Evolutionary conservation across 1,140 invertebrate species (phyloP).

Genomic region (Bilobella aurantiaca): DNA sequence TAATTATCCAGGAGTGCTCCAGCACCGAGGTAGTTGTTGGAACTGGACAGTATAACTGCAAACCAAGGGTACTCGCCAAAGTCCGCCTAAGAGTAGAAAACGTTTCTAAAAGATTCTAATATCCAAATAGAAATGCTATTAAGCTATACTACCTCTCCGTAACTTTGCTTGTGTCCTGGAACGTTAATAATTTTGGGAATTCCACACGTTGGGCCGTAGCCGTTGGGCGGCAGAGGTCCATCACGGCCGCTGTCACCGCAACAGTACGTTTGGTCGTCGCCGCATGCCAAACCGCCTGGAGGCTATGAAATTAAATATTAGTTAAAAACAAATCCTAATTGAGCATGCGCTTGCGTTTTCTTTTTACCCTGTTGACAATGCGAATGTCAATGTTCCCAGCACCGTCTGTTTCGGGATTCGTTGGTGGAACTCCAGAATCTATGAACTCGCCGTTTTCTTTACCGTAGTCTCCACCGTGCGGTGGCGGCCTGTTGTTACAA

Average conservation of each 20-base stretch:
- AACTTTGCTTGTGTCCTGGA: slow-evolving; percentile 17
- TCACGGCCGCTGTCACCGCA: slow-evolving; percentile 4
- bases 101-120: background rate
- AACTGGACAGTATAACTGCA: slow-evolving; percentile 42
- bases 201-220: slow-evolving; percentile 17
- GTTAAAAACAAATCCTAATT: background rate
- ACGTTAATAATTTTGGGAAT: slow-evolving; percentile 20
- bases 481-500: background rate
- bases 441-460: background rate
- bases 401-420: slow-evolving; percentile 27
- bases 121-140: slow-evolving; percentile 1
- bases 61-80: slow-evolving; percentile 42
- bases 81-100: slow-evolving; percentile 32
- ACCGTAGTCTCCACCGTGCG: background rate
- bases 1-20: slow-evolving; percentile 53
- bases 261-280: slow-evolving; percentile 21
- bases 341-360: background rate
- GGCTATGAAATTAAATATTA: slow-evolving; percentile 20
- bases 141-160: slow-evolving; percentile 33
- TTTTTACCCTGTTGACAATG: slow-evolving; percentile 36
- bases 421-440: slow-evolving; percentile 1
- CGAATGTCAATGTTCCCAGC: slow-evolving; percentile 35
- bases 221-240: slow-evolving; percentile 14
- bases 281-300: slow-evolving; percentile 19
- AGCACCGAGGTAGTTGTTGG: slow-evolving; percentile 53